Conservation (phyloP, 2,113 vertebrate species). For the Lipophrys pholis region DNA sequence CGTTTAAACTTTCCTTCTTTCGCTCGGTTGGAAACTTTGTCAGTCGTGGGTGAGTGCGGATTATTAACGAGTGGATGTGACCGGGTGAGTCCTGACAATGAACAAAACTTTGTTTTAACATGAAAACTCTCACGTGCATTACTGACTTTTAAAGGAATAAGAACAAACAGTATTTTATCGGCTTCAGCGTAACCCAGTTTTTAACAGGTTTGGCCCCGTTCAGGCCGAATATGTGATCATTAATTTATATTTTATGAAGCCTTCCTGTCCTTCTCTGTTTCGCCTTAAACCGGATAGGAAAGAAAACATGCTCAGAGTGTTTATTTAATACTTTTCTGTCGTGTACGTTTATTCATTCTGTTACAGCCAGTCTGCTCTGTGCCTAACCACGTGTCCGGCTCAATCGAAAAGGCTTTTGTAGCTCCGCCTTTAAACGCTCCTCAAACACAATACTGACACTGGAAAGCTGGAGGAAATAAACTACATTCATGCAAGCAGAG, state of each 20-base stretch:
- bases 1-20: slow-evolving; percentile 9
- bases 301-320: slow-evolving; percentile 36
- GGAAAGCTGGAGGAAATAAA: slow-evolving; percentile 69
- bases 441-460: slow-evolving; percentile 47
- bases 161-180: slow-evolving; percentile 31
- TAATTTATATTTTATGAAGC: slow-evolving; percentile 68
- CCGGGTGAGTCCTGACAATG: background rate
- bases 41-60: background rate
- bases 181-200: slow-evolving; percentile 26
- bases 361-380: too few species aligned
- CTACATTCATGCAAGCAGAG: slow-evolving; percentile 47
- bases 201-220: slow-evolving; percentile 40
- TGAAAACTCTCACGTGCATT: slow-evolving; percentile 43
- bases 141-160: slow-evolving; percentile 5
- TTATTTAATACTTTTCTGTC: slow-evolving; percentile 52
- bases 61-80: slow-evolving; percentile 18
- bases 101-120: background rate
- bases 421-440: slow-evolving; percentile 23
- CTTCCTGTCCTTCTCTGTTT: slow-evolving; percentile 39
- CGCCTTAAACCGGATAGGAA: slow-evolving; percentile 59
- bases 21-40: slow-evolving; percentile 5
- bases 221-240: slow-evolving; percentile 59
- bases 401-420: slow-evolving; percentile 57
- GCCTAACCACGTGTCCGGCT: too few species aligned
- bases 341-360: slow-evolving; percentile 29